Conservation (phyloP, 1,140 invertebrate genomes). For the Drosophila elegans region DNA sequence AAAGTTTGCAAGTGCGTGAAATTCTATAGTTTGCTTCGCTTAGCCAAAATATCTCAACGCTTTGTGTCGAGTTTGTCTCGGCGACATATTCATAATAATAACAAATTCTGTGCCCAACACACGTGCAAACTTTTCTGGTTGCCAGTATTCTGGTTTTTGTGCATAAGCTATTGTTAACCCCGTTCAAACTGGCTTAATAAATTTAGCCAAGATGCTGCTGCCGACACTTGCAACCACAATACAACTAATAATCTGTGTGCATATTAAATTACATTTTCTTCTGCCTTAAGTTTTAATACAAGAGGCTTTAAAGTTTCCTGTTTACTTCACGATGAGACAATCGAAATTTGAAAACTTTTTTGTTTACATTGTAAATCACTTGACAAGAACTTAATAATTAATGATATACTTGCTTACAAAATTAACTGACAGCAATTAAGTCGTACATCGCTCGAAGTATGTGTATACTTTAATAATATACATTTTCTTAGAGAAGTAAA, state of each 20-base stretch:
- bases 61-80: constrained; percentile 9
- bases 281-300: neutral
- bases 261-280: constrained; percentile 1
- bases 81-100: constrained; percentile 33
- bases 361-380: too few relatives aligned
- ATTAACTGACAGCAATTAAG: constrained; percentile 1
- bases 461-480: neutral
- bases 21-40: constrained; percentile 20
- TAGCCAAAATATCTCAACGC: constrained; percentile 19
- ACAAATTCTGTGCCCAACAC: constrained; percentile 29
- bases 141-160: neutral
- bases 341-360: too few relatives aligned
- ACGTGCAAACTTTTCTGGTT: constrained; percentile 28
- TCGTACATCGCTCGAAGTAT: neutral
- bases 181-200: constrained; percentile 31
- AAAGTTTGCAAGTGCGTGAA: constrained; percentile 40
- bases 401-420: neutral
- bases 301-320: neutral
- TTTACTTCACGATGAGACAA: neutral
- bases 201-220: constrained; percentile 12
- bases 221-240: constrained; percentile 24
- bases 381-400: too few relatives aligned
- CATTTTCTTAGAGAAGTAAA: neutral
- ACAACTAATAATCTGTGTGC: neutral
- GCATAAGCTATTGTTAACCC: constrained; percentile 19